Evolutionary conservation across 2,888 invertebrate species (phyloP).

Genomic region (Scrobipalpa costella): DNA sequence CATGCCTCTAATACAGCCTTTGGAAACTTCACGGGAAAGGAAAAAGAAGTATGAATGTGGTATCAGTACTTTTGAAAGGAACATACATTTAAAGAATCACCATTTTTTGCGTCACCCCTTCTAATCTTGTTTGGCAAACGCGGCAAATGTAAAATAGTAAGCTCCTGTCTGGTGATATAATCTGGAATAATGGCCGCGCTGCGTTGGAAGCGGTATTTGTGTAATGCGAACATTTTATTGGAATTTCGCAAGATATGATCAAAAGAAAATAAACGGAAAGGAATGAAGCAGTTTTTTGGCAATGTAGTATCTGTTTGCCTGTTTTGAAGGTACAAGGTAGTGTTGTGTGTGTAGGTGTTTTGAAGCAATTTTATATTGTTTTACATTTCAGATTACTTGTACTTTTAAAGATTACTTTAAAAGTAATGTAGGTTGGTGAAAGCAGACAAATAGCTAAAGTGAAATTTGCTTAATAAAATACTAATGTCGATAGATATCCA

Average conservation of each 20-base stretch:
- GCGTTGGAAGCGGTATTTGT: constrained; percentile 10
- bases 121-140: constrained; percentile 38
- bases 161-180: constrained; percentile 42
- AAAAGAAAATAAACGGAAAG: neutral
- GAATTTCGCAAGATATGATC: constrained; percentile 7
- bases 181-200: constrained; percentile 41
- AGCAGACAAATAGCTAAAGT: no score
- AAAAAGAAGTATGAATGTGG: neutral
- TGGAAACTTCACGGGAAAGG: neutral
- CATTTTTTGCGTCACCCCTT: neutral
- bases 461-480: no score
- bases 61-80: no score
- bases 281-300: neutral
- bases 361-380: no score
- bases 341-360: no score
- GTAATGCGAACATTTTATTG: constrained; percentile 7
- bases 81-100: neutral
- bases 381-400: no score
- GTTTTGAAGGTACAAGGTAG: neutral
- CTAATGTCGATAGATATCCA: no score
- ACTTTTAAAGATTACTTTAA: no score
- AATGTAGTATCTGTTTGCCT: neutral
- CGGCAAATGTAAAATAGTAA: constrained; percentile 45
- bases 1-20: no score
- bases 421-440: no score